A percentile compares a stretch with the other conserved stretches of the same genome.
Evolutionary conservation across 2,113 vertebrate species (phyloP).

Genomic region (Hassar affinis): DNA sequence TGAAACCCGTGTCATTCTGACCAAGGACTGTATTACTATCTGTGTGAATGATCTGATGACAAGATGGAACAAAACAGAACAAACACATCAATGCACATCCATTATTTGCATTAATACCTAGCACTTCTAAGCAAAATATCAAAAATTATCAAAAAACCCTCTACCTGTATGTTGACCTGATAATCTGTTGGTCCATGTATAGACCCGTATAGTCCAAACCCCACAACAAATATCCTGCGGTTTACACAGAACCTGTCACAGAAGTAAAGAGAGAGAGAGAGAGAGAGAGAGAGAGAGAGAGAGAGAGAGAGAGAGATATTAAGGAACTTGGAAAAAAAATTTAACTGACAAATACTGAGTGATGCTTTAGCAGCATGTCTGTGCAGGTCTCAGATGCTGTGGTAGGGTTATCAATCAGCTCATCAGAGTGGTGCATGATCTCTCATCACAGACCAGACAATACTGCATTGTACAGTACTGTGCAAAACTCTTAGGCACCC

Average conservation of each 20-base stretch:
- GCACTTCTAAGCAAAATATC: neutral
- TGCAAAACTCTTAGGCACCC: no score
- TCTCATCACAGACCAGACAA: constrained; percentile 46
- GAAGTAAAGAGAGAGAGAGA: neutral
- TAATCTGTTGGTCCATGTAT: constrained; percentile 96
- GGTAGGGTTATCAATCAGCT: constrained; percentile 35
- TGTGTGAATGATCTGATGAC: constrained; percentile 90
- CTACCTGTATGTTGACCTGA: constrained; percentile 96
- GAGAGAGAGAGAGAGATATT: neutral
- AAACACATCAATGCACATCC: neutral
- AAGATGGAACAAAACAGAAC: neutral
- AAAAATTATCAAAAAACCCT: no score
- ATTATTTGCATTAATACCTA: no score
- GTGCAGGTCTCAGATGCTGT: constrained; percentile 44
- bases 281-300: neutral
- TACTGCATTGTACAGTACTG: neutral
- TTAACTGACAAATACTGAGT: neutral
- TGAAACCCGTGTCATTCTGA: constrained; percentile 97
- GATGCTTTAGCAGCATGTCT: neutral
- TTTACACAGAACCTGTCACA: constrained; percentile 87
- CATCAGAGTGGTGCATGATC: constrained; percentile 55
- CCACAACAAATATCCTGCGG: constrained; percentile 92
- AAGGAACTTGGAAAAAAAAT: neutral
- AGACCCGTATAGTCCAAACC: constrained; percentile 92
- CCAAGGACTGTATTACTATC: constrained; percentile 96